phyloP scores from a whole-genome alignment of 2,888 invertebrate genomes.

The Lymantria monacha region DNA sequence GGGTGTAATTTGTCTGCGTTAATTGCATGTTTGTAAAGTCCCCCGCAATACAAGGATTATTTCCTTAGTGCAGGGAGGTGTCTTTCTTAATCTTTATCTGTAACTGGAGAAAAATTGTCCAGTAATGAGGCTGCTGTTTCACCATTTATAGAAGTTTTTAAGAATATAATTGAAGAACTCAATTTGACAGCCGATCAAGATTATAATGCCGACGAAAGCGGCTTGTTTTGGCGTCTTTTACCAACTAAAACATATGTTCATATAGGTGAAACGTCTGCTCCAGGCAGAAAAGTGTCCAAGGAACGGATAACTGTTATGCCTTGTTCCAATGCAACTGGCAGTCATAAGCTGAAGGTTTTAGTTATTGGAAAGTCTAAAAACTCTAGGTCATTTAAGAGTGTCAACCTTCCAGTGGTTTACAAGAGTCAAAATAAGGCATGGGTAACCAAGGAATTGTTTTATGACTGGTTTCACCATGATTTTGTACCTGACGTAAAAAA shows the following conservation, averaged over 20 bases:
- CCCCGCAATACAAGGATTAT: too few species aligned
- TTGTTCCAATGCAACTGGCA: slow-evolving; percentile 33
- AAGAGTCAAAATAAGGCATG: slow-evolving; percentile 17
- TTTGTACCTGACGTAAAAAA: too few species aligned
- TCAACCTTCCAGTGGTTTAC: slow-evolving; percentile 34
- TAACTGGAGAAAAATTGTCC: too few species aligned
- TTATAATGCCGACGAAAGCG: slow-evolving; percentile 34
- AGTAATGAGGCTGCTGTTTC: too few species aligned
- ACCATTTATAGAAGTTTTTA: too few species aligned
- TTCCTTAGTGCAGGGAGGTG: too few species aligned
- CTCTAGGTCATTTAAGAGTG: slow-evolving; percentile 31
- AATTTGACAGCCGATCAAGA: slow-evolving; percentile 21
- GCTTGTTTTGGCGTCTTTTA: slow-evolving; percentile 32
- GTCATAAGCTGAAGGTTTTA: slow-evolving; percentile 20
- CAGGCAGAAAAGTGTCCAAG: slow-evolving; percentile 30
- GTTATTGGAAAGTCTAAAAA: slow-evolving; percentile 37
- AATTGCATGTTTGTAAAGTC: too few species aligned
- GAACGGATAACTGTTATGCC: slow-evolving; percentile 31
- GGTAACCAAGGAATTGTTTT: slow-evolving; percentile 22
- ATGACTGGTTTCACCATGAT: too few species aligned
- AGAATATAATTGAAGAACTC: background rate
- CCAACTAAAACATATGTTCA: slow-evolving; percentile 32
- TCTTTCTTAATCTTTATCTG: too few species aligned
- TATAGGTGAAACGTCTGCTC: slow-evolving; percentile 21
- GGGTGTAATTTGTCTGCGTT: too few species aligned